Conservation (phyloP, 2,888 invertebrate genomes). For the Rotaria magnacalcarata region DNA sequence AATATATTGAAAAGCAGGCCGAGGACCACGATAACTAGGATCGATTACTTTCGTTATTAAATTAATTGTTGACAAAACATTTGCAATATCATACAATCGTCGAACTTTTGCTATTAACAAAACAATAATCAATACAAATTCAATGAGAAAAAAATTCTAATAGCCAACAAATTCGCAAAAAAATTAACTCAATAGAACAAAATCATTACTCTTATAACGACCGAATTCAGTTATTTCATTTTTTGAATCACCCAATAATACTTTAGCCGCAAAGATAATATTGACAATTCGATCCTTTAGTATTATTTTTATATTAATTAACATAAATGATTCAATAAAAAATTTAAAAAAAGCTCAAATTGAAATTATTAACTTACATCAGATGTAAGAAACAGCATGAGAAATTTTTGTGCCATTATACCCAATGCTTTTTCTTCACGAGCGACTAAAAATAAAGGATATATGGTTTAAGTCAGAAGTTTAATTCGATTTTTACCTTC, state of each 20-base stretch:
- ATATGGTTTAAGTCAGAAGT: not conserved
- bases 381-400: conserved; percentile 70
- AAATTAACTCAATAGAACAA: not conserved
- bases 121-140: not conserved
- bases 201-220: conserved; percentile 59
- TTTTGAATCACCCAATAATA: conserved; percentile 65
- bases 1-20: conserved; percentile 45
- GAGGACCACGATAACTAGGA: conserved; percentile 38
- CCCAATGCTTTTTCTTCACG: conserved; percentile 68
- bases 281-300: conserved; percentile 62
- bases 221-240: conserved; percentile 61
- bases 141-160: not conserved
- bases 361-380: conserved; percentile 60
- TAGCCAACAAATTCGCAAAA: not conserved
- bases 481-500: not conserved
- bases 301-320: not conserved
- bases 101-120: conserved; percentile 68
- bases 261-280: conserved; percentile 68
- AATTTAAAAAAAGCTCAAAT: not conserved
- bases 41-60: conserved; percentile 40
- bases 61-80: conserved; percentile 63
- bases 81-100: conserved; percentile 73
- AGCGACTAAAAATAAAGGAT: conserved; percentile 32
- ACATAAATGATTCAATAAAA: not conserved
- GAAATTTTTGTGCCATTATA: conserved; percentile 69